These are phyloP conservation scores for Platynereis dumerilii DNA, from an alignment of 2,888 invertebrate species.

Conservation along the genomic window DNA sequence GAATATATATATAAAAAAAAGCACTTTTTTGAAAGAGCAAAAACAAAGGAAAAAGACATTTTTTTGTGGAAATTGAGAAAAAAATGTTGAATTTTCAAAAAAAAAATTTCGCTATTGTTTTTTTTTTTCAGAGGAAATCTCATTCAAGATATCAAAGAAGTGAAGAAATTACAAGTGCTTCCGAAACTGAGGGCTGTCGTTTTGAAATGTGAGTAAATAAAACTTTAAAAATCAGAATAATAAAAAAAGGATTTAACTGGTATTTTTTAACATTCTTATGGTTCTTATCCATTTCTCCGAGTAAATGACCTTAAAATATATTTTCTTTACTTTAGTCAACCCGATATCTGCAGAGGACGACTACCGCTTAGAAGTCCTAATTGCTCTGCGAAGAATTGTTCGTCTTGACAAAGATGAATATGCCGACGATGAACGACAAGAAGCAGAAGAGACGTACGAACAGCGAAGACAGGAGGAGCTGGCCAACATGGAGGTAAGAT, in stretches of 20 bases:
- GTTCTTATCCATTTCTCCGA: no score
- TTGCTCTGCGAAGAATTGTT: slow-evolving; percentile 56
- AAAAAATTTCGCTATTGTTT: no score
- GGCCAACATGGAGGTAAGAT: slow-evolving; percentile 18
- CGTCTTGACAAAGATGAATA: slow-evolving; percentile 62
- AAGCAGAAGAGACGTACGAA: slow-evolving; percentile 59
- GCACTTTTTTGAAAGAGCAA: no score
- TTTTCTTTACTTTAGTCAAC: slow-evolving; percentile 48
- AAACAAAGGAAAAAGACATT: no score
- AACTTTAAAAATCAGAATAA: no score
- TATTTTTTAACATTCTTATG: no score
- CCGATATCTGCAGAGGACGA: slow-evolving; percentile 61
- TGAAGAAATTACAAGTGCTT: slow-evolving; percentile 52
- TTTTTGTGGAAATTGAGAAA: no score
- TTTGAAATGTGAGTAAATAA: slow-evolving; percentile 48
- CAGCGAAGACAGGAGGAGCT: slow-evolving; percentile 51
- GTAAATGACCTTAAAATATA: no score
- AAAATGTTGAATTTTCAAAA: no score
- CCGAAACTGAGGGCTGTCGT: slow-evolving; percentile 59
- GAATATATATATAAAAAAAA: no score
- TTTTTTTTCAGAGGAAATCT: slow-evolving; percentile 54
- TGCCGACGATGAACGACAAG: slow-evolving; percentile 58
- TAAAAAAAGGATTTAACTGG: no score
- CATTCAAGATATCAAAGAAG: slow-evolving; percentile 52
- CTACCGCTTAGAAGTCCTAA: slow-evolving; percentile 60